Evolutionary conservation across 2,888 invertebrate species (phyloP).

Genomic region (Taenaris catops): DNA sequence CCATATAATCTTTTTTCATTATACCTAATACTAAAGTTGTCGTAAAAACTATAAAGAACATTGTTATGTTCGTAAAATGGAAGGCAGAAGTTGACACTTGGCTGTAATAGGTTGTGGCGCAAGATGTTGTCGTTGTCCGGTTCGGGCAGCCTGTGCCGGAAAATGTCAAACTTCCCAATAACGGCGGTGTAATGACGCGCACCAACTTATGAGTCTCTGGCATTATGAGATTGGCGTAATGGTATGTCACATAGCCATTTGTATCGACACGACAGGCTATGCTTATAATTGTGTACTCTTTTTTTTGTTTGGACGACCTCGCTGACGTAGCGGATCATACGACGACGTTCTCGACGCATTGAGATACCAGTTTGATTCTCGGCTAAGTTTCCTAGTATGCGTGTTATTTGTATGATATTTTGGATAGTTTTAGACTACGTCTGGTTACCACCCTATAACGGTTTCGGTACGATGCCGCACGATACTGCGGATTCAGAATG

Average conservation of each 20-base stretch:
- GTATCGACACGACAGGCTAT: conserved; percentile 1
- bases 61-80: conserved; percentile 14
- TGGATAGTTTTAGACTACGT: too few species aligned
- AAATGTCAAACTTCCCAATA: conserved; percentile 69
- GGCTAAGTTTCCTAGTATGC: too few species aligned
- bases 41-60: conserved; percentile 18
- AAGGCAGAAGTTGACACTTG: conserved; percentile 46
- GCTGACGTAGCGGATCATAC: too few species aligned
- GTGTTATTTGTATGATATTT: too few species aligned
- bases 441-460: too few species aligned
- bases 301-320: too few species aligned
- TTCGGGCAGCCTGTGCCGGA: conserved; percentile 43
- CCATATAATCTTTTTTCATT: not conserved
- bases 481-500: too few species aligned
- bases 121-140: conserved; percentile 63
- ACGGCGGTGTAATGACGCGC: conserved; percentile 62
- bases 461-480: too few species aligned
- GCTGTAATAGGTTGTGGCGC: conserved; percentile 68
- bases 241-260: not conserved
- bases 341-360: too few species aligned
- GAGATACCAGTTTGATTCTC: too few species aligned
- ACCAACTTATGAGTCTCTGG: conserved; percentile 48
- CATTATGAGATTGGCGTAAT: conserved; percentile 33
- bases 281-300: too few species aligned
- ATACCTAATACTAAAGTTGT: conserved; percentile 15